Percentiles rank a stretch among this genome's conserved stretches.
These are phyloP conservation scores for Vanacampus margaritifer DNA, from an alignment of 2,113 vertebrate genomes.

Conservation along the genomic window DNA sequence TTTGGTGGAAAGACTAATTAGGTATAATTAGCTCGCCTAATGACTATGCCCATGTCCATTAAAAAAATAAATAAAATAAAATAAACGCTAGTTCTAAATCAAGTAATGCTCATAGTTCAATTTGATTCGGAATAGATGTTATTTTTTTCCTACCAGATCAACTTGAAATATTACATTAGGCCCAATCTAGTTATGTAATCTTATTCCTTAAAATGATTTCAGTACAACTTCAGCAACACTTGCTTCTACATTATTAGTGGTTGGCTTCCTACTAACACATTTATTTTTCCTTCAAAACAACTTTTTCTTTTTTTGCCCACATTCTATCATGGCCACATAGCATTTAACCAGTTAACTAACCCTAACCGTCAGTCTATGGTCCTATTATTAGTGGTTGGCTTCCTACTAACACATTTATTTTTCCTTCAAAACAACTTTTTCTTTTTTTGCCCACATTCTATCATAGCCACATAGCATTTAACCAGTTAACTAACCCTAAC, in stretches of 20 bases:
- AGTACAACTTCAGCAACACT: not conserved
- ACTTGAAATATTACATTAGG: not conserved
- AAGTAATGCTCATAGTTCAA: not conserved
- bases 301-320: not conserved
- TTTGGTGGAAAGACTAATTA: not conserved
- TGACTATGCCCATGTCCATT: not conserved
- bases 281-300: not conserved
- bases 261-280: not conserved
- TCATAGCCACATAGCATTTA: not conserved
- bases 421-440: not conserved
- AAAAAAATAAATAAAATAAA: not conserved
- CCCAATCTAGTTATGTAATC: not conserved
- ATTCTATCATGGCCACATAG: not conserved
- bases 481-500: too few species aligned
- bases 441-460: not conserved
- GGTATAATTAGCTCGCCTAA: conserved; percentile 1
- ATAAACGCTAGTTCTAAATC: not conserved
- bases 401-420: not conserved
- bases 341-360: too few species aligned
- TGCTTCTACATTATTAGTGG: too few species aligned
- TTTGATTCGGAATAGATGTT: not conserved
- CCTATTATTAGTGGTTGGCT: not conserved
- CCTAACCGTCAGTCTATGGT: not conserved
- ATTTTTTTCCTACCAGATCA: not conserved
- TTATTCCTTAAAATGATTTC: not conserved